Evolutionary conservation across 1,140 invertebrate genomes (phyloP).

Genomic region (Orius laevigatus): DNA sequence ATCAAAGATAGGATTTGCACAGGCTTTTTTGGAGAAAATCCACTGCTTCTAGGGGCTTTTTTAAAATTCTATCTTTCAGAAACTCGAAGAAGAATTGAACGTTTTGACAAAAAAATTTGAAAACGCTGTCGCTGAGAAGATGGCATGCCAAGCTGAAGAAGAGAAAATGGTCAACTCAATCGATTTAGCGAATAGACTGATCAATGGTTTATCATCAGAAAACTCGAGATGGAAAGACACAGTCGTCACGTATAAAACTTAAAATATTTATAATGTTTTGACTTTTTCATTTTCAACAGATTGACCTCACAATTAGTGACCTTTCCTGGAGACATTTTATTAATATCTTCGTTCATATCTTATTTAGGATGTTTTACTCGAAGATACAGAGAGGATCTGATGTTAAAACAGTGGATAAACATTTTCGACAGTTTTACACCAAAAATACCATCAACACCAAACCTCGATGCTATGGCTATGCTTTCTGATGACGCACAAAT

Average conservation of each 20-base stretch:
- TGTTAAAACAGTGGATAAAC: conserved; percentile 58
- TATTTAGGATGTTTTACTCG: conserved; percentile 89
- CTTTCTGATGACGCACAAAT: conserved; percentile 82
- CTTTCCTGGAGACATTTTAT: conserved; percentile 73
- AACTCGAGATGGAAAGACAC: conserved; percentile 70
- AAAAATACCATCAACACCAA: conserved; percentile 60
- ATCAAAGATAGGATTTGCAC: no score
- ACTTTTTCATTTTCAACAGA: conserved; percentile 9
- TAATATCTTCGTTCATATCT: conserved; percentile 83
- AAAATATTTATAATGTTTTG: not conserved
- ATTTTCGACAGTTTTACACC: conserved; percentile 17
- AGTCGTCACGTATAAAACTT: conserved; percentile 33
- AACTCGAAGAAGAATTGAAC: conserved; percentile 62
- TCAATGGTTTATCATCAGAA: conserved; percentile 83
- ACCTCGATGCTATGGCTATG: conserved; percentile 62
- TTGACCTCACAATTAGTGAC: conserved; percentile 29
- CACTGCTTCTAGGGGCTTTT: no score
- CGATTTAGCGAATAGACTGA: conserved; percentile 77
- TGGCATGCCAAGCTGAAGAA: conserved; percentile 72
- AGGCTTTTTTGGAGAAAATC: no score
- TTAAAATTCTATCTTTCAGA: conserved; percentile 34
- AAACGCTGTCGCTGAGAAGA: conserved; percentile 66
- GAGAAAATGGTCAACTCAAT: conserved; percentile 70
- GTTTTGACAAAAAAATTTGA: conserved; percentile 65
- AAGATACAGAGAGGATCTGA: conserved; percentile 60